phyloP scores from a whole-genome alignment of 2,113 vertebrate genomes.

The Ctenomys sociabilis region DNA sequence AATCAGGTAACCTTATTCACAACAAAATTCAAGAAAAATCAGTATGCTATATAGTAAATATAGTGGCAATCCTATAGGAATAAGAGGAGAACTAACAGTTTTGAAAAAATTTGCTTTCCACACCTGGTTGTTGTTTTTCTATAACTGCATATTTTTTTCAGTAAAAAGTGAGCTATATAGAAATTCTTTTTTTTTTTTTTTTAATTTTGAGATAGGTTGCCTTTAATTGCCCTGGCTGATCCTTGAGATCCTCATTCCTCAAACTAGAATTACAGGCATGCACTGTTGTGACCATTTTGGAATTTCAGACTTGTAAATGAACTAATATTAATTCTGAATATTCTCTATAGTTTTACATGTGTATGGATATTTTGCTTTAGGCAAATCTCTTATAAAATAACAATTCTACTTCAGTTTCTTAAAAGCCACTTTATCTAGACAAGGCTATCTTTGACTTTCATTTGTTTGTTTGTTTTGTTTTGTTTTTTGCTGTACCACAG shows the following conservation, averaged over 20 bases:
- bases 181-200: background rate
- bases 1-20: background rate
- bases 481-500: too few relatives aligned
- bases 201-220: background rate
- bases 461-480: too few relatives aligned
- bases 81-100: background rate
- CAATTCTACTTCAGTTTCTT: background rate
- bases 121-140: background rate
- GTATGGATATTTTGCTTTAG: background rate
- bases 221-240: background rate
- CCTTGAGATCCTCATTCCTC: background rate
- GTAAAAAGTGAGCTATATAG: background rate
- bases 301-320: slow-evolving; percentile 21
- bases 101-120: background rate
- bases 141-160: background rate
- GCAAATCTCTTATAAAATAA: background rate
- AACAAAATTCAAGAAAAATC: slow-evolving; percentile 28
- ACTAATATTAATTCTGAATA: background rate
- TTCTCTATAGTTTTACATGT: background rate
- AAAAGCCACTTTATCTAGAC: slow-evolving; percentile 24
- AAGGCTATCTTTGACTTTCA: background rate
- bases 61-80: background rate
- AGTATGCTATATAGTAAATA: background rate
- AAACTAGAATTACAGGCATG: background rate
- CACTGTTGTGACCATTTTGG: background rate